Evolutionary conservation across 2,888 invertebrate species (phyloP).

Genomic region (Elegia similella): DNA sequence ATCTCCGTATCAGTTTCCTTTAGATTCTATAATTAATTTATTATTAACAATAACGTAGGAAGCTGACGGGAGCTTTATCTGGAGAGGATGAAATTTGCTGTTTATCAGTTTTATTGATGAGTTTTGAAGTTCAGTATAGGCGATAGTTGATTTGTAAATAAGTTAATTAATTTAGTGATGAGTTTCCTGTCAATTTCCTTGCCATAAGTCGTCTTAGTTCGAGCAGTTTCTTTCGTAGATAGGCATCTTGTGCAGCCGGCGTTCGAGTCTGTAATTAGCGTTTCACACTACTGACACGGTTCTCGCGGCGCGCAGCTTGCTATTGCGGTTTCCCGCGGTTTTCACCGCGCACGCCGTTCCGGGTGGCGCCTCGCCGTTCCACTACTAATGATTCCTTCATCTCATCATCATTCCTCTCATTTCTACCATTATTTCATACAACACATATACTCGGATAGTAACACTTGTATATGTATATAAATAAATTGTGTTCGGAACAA

Average conservation of each 20-base stretch:
- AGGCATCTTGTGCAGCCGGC: slow-evolving; percentile 49
- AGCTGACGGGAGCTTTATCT: slow-evolving; percentile 75
- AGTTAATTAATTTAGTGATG: slow-evolving; percentile 1
- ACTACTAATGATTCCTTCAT: slow-evolving; percentile 59
- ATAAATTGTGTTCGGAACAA: too few relatives aligned
- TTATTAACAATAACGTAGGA: slow-evolving; percentile 77
- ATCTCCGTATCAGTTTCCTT: slow-evolving; percentile 81
- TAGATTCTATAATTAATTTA: slow-evolving; percentile 80
- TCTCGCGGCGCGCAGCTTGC: slow-evolving; percentile 62
- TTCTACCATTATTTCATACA: slow-evolving; percentile 31
- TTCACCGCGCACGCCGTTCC: slow-evolving; percentile 77
- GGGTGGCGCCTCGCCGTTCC: slow-evolving; percentile 74
- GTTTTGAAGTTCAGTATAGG: slow-evolving; percentile 14
- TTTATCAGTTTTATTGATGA: slow-evolving; percentile 40
- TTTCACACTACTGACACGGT: slow-evolving; percentile 81
- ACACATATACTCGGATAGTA: neutral
- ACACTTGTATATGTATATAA: too few relatives aligned
- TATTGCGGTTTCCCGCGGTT: slow-evolving; percentile 79
- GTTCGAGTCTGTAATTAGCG: slow-evolving; percentile 69
- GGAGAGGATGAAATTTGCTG: slow-evolving; percentile 57
- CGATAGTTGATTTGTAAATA: slow-evolving; percentile 20
- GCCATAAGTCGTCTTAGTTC: neutral
- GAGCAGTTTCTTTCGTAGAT: slow-evolving; percentile 8
- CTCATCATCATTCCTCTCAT: slow-evolving; percentile 45
- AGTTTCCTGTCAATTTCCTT: neutral